Base-by-base conservation (phyloP, 2,113 vertebrate genomes). In the Emydocephalus ijimae region DNA sequence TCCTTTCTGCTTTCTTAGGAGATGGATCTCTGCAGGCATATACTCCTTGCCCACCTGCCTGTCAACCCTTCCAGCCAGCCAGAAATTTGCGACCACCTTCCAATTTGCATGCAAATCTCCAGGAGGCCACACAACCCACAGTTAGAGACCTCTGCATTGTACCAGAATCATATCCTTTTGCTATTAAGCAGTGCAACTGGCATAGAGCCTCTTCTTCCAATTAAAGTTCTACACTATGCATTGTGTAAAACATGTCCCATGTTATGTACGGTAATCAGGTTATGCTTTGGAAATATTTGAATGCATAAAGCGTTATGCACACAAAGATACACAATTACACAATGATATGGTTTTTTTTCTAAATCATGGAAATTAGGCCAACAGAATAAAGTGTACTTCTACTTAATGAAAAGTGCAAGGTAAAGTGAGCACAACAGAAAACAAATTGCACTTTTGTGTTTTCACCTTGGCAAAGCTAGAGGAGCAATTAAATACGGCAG, bases 371-470 rank as follows among this genome's bases (percentile, higher is more conserved):
- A n/a, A 23, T 94, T 23, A 45, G 26, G 11, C 91, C 43, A 50
- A 10, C 57, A 2, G 85, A 85, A 94, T 85, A 86, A 87, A 87
- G 88, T 85, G 0, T 6, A 92, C 24, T 7, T 8, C 56, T 88
- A 10, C 85, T 90, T n/a, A 15, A 56, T 85, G 20, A 18, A 29
- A 92, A 45, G 90, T 92, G 20, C 54, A 89, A 20, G 92, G 20
- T 88, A 92, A 85, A 93, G 94, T 91, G 5, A 61, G 0, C 87
- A 45, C 3, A 23, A 57, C 91, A 91, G 93, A 93, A 91, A 90
- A 45, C 92, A 93, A 45, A 64, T 26, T 8, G 24, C 94, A 81
- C 54, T 93, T 93, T 94, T 92, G 48, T 88, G 92, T 89, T 91
- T 55, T 94, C 87, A 39, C 29, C 29, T 1, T 50, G 91, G 93